Evolutionary conservation across 2,797 vertebrate genomes (phyloP).

Genomic region (Discoglossus pictus): DNA sequence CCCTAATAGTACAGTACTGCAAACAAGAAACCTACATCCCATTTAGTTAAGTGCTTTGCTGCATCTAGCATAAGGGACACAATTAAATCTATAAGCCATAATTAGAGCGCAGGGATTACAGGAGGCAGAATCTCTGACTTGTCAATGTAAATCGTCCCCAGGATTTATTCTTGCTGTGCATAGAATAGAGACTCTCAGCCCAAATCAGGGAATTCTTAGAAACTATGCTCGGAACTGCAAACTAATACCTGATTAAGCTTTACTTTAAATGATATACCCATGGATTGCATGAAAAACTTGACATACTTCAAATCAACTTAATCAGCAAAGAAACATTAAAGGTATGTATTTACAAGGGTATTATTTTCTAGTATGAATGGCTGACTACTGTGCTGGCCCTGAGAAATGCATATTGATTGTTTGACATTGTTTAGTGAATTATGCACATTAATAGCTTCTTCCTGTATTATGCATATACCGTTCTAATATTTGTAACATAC

Average conservation of each 20-base stretch:
- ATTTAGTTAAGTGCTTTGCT: slow-evolving; percentile 45
- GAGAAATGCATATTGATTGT: too few relatives aligned
- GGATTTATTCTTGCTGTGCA: neutral
- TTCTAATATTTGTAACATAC: too few relatives aligned
- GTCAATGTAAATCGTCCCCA: slow-evolving; percentile 27
- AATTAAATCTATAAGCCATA: slow-evolving; percentile 61
- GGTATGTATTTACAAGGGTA: too few relatives aligned
- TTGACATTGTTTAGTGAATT: too few relatives aligned
- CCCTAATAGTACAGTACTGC: neutral
- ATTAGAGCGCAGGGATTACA: slow-evolving; percentile 65
- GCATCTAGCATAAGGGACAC: slow-evolving; percentile 58
- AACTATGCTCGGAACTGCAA: neutral
- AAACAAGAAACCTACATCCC: slow-evolving; percentile 2
- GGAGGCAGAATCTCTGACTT: neutral
- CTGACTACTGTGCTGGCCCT: too few relatives aligned
- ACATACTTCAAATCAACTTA: neutral
- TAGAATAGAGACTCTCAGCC: neutral
- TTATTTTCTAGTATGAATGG: too few relatives aligned
- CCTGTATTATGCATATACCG: too few relatives aligned
- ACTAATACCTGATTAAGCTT: neutral
- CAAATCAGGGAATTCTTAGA: neutral
- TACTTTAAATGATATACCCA: neutral
- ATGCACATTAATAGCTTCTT: too few relatives aligned
- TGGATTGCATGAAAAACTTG: neutral
- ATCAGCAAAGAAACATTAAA: neutral